These are phyloP conservation scores for Drepanosiphum platanoidis DNA, from an alignment of 2,888 invertebrate species.

Conservation along the genomic window DNA sequence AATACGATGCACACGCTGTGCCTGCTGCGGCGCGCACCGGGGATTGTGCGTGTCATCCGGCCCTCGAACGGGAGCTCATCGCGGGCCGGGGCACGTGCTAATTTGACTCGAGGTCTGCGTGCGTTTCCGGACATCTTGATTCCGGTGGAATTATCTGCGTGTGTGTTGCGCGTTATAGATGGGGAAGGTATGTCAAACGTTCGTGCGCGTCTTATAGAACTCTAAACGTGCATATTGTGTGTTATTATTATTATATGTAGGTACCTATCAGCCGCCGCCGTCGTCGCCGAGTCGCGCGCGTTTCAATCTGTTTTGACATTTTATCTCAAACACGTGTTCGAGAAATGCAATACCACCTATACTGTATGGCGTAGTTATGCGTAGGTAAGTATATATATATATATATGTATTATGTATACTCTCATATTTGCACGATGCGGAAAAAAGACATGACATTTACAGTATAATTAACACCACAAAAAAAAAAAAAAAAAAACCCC, in stretches of 20 bases:
- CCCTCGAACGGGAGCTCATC: constrained; percentile 32
- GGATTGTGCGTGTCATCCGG: constrained; percentile 54
- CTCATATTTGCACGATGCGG: background rate
- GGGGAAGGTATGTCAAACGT: constrained; percentile 30
- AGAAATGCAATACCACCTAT: background rate
- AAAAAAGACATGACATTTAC: background rate
- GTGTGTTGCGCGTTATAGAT: background rate
- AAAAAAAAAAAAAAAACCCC: background rate
- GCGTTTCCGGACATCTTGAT: constrained; percentile 52
- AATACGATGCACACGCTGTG: background rate
- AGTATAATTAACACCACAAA: background rate
- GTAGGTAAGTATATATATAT: too few species aligned
- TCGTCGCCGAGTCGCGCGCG: background rate
- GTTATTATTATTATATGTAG: too few species aligned
- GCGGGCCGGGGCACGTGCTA: constrained; percentile 52
- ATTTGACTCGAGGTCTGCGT: constrained; percentile 16
- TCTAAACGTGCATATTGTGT: too few species aligned
- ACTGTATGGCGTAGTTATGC: too few species aligned
- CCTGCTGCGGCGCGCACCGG: background rate
- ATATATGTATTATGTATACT: background rate
- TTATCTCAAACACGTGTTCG: constrained; percentile 49
- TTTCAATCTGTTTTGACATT: constrained; percentile 25
- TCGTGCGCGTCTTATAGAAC: constrained; percentile 26
- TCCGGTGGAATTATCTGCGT: constrained; percentile 38
- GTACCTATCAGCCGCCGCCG: background rate